These are phyloP conservation scores for Alca torda DNA, from an alignment of 2,797 vertebrate species.

Conservation along the genomic window DNA sequence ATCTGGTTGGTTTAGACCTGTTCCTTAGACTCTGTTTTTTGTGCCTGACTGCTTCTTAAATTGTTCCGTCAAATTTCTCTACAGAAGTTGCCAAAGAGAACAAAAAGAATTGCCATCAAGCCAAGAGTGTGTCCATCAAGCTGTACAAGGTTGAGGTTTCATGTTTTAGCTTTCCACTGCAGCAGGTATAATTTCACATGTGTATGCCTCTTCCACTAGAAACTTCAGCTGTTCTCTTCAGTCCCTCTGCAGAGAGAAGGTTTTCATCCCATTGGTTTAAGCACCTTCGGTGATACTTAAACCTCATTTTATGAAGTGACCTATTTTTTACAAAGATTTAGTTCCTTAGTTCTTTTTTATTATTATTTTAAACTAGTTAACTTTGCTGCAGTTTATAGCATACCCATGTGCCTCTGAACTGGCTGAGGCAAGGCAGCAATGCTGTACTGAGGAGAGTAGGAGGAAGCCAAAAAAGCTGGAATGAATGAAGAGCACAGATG, in stretches of 20 bases:
- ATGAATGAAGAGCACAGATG: background rate
- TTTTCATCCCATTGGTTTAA: background rate
- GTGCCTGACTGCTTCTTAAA: background rate
- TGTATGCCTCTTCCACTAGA: background rate
- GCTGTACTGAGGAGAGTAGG: background rate
- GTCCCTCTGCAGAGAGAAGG: background rate
- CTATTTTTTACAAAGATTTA: background rate
- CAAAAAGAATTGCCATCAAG: background rate
- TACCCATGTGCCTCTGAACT: background rate
- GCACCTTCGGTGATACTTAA: background rate
- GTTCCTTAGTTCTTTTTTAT: background rate
- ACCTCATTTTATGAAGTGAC: background rate
- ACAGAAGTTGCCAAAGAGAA: background rate
- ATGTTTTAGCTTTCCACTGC: background rate
- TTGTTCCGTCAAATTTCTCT: background rate
- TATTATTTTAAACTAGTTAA: background rate
- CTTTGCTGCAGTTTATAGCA: background rate
- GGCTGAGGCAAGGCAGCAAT: background rate
- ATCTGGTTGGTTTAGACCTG: background rate
- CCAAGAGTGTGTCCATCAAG: background rate
- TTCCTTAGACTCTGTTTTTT: background rate
- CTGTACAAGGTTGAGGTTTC: rapidly evolving
- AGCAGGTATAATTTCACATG: background rate
- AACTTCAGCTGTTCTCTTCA: background rate
- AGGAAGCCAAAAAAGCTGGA: background rate